Conservation (phyloP, 2,797 vertebrate species). For the Phrynocephalus guinanensis region DNA sequence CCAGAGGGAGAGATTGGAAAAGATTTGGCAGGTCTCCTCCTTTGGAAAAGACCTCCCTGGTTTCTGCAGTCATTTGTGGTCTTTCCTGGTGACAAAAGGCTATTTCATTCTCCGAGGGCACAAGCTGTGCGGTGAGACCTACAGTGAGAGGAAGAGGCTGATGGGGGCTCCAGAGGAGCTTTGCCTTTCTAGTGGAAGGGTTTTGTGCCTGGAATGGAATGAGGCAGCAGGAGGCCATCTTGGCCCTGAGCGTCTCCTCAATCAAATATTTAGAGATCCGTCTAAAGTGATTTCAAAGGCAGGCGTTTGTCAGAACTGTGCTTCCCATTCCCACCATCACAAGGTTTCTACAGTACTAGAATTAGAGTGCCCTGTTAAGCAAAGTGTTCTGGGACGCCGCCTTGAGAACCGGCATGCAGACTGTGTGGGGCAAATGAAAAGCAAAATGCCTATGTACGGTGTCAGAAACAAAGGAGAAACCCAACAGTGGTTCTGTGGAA, state of each 20-base stretch:
- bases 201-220: neutral
- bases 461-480: neutral
- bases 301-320: no score
- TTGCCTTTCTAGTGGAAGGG: neutral
- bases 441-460: neutral
- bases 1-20: neutral
- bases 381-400: neutral
- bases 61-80: constrained; percentile 8
- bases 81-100: constrained; percentile 8
- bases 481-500: neutral
- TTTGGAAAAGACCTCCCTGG: neutral
- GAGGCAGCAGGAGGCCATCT: no score
- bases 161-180: neutral
- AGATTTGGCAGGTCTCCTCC: constrained; percentile 5
- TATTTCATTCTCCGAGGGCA: constrained; percentile 3
- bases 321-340: neutral
- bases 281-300: neutral
- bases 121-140: neutral
- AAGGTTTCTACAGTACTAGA: neutral
- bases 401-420: neutral
- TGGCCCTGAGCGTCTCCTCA: neutral
- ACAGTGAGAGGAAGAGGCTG: neutral
- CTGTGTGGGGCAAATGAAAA: neutral
- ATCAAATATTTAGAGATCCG: no score
- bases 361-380: neutral